Conservation (phyloP, 2,113 vertebrate species). For the Brachionichthys hirsutus region DNA sequence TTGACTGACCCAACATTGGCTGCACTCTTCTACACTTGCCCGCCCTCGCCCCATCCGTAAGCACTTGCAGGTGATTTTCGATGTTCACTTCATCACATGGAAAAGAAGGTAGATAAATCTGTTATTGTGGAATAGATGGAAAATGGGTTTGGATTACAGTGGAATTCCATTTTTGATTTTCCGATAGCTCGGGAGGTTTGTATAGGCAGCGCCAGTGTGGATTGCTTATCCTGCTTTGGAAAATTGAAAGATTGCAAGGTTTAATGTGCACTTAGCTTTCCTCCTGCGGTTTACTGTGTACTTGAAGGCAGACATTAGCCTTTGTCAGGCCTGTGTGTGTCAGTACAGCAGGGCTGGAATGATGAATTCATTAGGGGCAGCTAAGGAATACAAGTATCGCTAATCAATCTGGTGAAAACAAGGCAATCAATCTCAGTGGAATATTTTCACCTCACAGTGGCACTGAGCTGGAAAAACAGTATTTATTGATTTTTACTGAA, state of each 20-base stretch:
- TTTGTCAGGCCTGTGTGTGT: slow-evolving; percentile 22
- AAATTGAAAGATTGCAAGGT: slow-evolving; percentile 19
- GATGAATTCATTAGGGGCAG: slow-evolving; percentile 38
- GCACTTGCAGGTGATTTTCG: slow-evolving; percentile 2
- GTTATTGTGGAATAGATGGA: slow-evolving; percentile 8
- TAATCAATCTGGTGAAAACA: slow-evolving; percentile 33
- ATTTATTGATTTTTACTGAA: slow-evolving; percentile 51
- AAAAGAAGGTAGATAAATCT: slow-evolving; percentile 32
- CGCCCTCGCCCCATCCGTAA: background rate
- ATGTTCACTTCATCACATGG: slow-evolving; percentile 19
- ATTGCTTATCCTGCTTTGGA: slow-evolving; percentile 17
- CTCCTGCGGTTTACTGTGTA: too few relatives aligned
- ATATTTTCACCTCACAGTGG: slow-evolving; percentile 15
- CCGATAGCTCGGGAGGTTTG: slow-evolving; percentile 32
- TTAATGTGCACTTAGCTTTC: background rate
- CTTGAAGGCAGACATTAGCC: slow-evolving; percentile 20
- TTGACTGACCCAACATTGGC: slow-evolving; percentile 47
- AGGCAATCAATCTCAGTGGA: slow-evolving; percentile 36
- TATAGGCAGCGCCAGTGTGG: background rate
- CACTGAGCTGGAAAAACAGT: slow-evolving; percentile 13
- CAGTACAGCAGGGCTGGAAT: slow-evolving; percentile 12
- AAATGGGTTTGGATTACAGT: slow-evolving; percentile 11
- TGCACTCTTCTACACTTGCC: slow-evolving; percentile 9
- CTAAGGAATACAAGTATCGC: slow-evolving; percentile 32
- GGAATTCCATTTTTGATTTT: slow-evolving; percentile 25